Base-by-base conservation (phyloP, 1,140 invertebrate genomes). In the Zaprionus lachaisei region DNA sequence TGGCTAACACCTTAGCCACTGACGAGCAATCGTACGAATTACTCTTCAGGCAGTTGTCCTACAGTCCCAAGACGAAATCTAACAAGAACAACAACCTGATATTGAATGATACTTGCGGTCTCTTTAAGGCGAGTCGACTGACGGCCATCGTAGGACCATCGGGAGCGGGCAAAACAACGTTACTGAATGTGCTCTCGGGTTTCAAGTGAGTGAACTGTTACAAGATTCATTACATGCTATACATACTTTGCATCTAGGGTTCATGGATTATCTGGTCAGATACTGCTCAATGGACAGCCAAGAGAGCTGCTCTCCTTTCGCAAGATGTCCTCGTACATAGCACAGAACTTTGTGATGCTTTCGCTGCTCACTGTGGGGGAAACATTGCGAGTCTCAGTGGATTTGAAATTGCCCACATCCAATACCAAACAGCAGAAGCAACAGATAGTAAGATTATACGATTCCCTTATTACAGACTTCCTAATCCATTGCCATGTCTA, bases 221-320 rank as follows among this genome's bases (percentile, higher is more conserved):
- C 2, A 44, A 15, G 14, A 15, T 17, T 44, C 2, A 15, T 56
- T 6, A 4, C 5, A 56, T 31, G 11, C 7, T 17, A 1, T 5
- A 6, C 0, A 20, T 5, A 47, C 7, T 47, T 11, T 71, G 26
- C 5, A 4, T 17, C 5, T 47, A 91, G 91, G 74, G 76, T 91
- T 0, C 73, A 67, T 1, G 85, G 83, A 26, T 95, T 96, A 1
- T 94, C 93, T 6, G 96, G 96, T 0, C 93, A 94, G 68, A 95
- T 97, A 51, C 92, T 94, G 20, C 94, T 98, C 0, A 98, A 98
- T 84, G 96, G 96, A 1, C 94, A 95, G 62, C 93, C 95, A 11
- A 93, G 97, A 4, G 94, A 97, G 67, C 94, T 97, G 89, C 93
- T 95, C 55, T 93, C 94, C 34, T 95, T 95, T 78, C 93, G 95